Evolutionary conservation across 2,797 vertebrate species (phyloP).

Genomic region (Rousettus madagascariensis): DNA sequence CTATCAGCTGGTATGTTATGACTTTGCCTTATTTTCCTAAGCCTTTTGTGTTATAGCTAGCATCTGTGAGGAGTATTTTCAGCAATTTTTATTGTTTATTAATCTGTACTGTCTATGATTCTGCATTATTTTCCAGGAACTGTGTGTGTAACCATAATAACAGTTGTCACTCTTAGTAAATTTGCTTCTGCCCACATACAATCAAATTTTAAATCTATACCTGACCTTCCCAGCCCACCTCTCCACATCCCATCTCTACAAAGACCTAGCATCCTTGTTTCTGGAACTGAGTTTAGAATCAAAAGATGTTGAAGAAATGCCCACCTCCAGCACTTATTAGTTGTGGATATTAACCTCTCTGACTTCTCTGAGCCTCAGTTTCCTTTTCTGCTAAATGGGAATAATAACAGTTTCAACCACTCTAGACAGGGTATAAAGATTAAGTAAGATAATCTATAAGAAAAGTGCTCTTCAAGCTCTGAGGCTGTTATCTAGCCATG

Average conservation of each 20-base stretch:
- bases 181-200: background rate
- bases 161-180: background rate
- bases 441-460: background rate
- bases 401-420: background rate
- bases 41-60: background rate
- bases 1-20: background rate
- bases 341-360: background rate
- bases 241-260: background rate
- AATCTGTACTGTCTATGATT: background rate
- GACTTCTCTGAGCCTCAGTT: background rate
- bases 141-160: background rate
- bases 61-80: background rate
- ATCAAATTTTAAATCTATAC: background rate
- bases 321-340: background rate
- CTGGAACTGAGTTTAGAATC: background rate
- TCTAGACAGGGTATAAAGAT: background rate
- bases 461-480: background rate
- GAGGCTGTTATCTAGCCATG: background rate
- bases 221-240: background rate
- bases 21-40: background rate
- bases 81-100: background rate
- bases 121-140: background rate
- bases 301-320: background rate
- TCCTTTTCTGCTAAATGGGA: background rate
- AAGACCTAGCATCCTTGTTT: background rate